phyloP scores from a whole-genome alignment of 2,888 invertebrate genomes.

The Caradrina kadenii region DNA sequence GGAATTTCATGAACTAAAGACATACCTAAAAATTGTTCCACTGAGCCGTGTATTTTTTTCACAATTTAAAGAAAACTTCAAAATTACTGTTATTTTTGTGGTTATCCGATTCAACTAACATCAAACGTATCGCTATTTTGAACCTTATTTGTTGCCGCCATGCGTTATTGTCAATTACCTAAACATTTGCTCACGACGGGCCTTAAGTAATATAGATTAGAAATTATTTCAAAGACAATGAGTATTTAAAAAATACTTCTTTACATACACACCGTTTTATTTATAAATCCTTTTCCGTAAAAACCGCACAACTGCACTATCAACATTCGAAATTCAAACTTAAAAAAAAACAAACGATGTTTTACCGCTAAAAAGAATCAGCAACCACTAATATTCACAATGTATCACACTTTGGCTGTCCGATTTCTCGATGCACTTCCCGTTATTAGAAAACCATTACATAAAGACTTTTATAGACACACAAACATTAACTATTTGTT shows the following conservation, averaged over 20 bases:
- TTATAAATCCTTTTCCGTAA: neutral
- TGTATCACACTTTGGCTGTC: slow-evolving; percentile 26
- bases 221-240: neutral
- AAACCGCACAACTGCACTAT: slow-evolving; percentile 33
- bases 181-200: no score
- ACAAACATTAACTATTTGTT: slow-evolving; percentile 40
- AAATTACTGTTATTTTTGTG: no score
- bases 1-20: no score
- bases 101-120: no score
- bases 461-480: slow-evolving; percentile 7
- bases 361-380: slow-evolving; percentile 7
- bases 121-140: no score
- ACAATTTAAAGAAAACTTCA: no score
- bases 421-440: slow-evolving; percentile 52
- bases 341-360: neutral
- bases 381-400: slow-evolving; percentile 3
- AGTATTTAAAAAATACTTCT: neutral
- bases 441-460: slow-evolving; percentile 49
- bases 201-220: no score
- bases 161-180: no score
- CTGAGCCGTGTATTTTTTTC: no score
- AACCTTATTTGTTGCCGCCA: no score
- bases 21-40: no score
- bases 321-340: slow-evolving; percentile 16
- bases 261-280: neutral